A percentile compares a stretch with the other conserved stretches of the same genome.
Evolutionary conservation across 1,140 invertebrate species (phyloP).

Genomic region (Tyrophagus putrescentiae): DNA sequence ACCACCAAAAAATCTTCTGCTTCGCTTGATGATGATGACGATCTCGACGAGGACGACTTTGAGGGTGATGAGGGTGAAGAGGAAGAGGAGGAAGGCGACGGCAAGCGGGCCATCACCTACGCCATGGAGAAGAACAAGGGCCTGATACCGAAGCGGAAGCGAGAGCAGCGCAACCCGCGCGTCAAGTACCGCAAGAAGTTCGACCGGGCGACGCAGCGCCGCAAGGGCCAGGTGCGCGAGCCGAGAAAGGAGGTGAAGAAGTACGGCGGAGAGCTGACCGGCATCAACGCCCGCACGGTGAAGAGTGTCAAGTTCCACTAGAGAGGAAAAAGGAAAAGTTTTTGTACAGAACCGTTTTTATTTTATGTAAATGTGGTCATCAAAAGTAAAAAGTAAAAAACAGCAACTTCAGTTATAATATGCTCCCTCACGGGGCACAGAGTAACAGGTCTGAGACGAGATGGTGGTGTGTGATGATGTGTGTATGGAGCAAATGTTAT

Average conservation of each 20-base stretch:
- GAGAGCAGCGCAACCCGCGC: slow-evolving; percentile 77
- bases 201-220: slow-evolving; percentile 68
- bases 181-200: slow-evolving; percentile 83
- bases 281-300: slow-evolving; percentile 67
- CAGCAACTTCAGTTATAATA: too few relatives aligned
- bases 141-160: slow-evolving; percentile 68
- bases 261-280: slow-evolving; percentile 76
- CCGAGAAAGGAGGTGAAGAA: slow-evolving; percentile 55
- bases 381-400: too few relatives aligned
- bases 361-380: too few relatives aligned
- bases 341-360: too few relatives aligned
- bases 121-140: slow-evolving; percentile 91
- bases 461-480: too few relatives aligned
- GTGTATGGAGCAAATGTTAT: too few relatives aligned
- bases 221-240: slow-evolving; percentile 67
- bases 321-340: too few relatives aligned
- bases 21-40: slow-evolving; percentile 24
- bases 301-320: slow-evolving; percentile 72
- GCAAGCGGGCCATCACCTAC: slow-evolving; percentile 70
- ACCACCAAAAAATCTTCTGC: too few relatives aligned
- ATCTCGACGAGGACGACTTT: slow-evolving; percentile 16
- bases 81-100: slow-evolving; percentile 29
- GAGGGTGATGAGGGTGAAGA: slow-evolving; percentile 27
- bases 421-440: too few relatives aligned
- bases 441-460: too few relatives aligned